These are phyloP conservation scores for Parnassius orleans DNA, from an alignment of 2,888 invertebrate genomes.

Conservation along the genomic window DNA sequence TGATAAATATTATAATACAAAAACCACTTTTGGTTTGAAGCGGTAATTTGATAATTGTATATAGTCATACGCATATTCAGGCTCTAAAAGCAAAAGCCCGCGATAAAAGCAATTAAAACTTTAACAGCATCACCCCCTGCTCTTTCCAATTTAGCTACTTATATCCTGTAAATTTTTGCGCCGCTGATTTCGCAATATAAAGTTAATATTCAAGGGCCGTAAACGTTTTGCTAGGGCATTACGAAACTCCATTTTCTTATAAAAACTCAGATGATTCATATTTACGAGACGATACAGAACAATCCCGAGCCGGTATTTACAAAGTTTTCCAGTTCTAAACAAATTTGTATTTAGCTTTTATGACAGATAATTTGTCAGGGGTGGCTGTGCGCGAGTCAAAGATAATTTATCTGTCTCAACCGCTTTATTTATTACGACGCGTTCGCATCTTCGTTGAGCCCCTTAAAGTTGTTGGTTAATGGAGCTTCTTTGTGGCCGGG, in stretches of 20 bases:
- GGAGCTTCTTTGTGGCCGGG: conserved; percentile 68
- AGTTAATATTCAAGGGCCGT: conserved; percentile 40
- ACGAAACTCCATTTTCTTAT: conserved; percentile 29
- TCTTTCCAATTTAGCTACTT: conserved; percentile 52
- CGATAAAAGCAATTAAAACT: conserved; percentile 77
- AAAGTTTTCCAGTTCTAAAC: conserved; percentile 68
- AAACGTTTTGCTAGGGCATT: conserved; percentile 27
- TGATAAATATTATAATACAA: conserved; percentile 39
- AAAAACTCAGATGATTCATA: conserved; percentile 37
- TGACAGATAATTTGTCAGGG: conserved; percentile 78
- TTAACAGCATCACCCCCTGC: conserved; percentile 62
- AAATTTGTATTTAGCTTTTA: conserved; percentile 77
- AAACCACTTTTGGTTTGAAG: conserved; percentile 45
- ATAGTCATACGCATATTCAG: conserved; percentile 59
- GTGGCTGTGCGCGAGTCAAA: conserved; percentile 74
- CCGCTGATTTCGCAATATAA: conserved; percentile 47
- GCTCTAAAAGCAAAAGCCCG: conserved; percentile 62
- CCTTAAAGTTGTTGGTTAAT: conserved; percentile 74
- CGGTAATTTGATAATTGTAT: conserved; percentile 63
- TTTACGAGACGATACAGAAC: conserved; percentile 52
- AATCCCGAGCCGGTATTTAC: conserved; percentile 58
- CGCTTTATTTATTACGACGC: conserved; percentile 78
- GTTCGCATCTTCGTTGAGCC: conserved; percentile 72
- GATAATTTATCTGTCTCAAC: conserved; percentile 79
- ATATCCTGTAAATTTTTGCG: conserved; percentile 51